Evolutionary conservation across 2,113 vertebrate genomes (phyloP).

Genomic region (Grammomys surdaster): DNA sequence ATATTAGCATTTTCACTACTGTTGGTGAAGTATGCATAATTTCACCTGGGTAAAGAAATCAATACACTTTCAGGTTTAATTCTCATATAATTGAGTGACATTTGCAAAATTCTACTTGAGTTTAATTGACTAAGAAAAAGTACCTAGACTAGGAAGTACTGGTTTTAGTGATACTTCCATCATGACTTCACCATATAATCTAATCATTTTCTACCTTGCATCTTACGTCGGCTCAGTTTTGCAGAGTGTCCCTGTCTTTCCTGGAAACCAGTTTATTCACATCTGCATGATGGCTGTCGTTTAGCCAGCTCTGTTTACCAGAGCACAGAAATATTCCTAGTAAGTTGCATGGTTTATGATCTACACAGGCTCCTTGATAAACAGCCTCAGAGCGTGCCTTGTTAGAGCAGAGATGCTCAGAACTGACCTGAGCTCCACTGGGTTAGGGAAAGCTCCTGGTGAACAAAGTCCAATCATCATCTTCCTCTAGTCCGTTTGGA

Average conservation of each 20-base stretch:
- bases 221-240: not conserved
- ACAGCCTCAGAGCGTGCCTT: not conserved
- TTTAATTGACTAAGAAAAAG: not conserved
- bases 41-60: slow-evolving; percentile 45
- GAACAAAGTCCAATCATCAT: not conserved
- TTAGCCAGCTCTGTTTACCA: not conserved
- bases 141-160: not conserved
- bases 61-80: not conserved
- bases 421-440: not conserved
- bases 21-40: not conserved
- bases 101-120: slow-evolving; percentile 42
- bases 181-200: not conserved
- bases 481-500: not conserved
- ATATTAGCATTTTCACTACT: not conserved
- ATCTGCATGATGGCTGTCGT: not conserved
- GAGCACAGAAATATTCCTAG: not conserved
- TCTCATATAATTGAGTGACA: not conserved
- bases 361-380: not conserved
- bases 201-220: not conserved
- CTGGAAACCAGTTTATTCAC: not conserved
- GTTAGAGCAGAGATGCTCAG: not conserved
- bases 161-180: not conserved
- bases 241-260: not conserved
- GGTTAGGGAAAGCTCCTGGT: not conserved
- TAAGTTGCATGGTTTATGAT: not conserved